These are phyloP conservation scores for Conger conger DNA, from an alignment of 2,113 vertebrate species.

Conservation along the genomic window DNA sequence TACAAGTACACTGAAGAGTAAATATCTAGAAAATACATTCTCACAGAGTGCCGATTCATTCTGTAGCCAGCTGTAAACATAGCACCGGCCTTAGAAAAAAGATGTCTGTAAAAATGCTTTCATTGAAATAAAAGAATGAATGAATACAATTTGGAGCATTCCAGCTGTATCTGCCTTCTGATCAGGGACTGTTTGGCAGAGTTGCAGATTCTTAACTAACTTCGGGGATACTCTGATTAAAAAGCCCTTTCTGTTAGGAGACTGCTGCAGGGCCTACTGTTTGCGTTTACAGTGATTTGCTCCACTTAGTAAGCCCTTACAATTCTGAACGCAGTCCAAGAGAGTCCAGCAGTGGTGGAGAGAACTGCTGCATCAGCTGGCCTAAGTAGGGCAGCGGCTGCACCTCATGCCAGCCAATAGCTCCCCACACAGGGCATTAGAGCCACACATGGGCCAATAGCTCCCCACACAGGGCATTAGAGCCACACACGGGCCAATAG, in stretches of 20 bases:
- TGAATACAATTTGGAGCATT: neutral
- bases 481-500: too few relatives aligned
- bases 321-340: neutral
- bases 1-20: neutral
- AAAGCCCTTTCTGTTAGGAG: neutral
- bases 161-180: neutral
- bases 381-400: slow-evolving; percentile 47
- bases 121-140: neutral
- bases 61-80: neutral
- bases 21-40: neutral
- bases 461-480: too few relatives aligned
- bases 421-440: slow-evolving; percentile 22
- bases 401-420: slow-evolving; percentile 17
- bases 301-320: neutral
- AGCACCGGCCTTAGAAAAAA: too few relatives aligned
- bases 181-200: neutral
- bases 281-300: neutral
- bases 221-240: neutral
- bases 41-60: neutral
- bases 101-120: neutral
- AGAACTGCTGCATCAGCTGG: slow-evolving; percentile 20
- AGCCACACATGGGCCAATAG: slow-evolving; percentile 13
- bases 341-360: neutral
- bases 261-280: neutral
- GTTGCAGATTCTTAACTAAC: neutral